These are phyloP conservation scores for Charadrius vociferus DNA, from an alignment of 2,113 vertebrate species.

Conservation along the genomic window DNA sequence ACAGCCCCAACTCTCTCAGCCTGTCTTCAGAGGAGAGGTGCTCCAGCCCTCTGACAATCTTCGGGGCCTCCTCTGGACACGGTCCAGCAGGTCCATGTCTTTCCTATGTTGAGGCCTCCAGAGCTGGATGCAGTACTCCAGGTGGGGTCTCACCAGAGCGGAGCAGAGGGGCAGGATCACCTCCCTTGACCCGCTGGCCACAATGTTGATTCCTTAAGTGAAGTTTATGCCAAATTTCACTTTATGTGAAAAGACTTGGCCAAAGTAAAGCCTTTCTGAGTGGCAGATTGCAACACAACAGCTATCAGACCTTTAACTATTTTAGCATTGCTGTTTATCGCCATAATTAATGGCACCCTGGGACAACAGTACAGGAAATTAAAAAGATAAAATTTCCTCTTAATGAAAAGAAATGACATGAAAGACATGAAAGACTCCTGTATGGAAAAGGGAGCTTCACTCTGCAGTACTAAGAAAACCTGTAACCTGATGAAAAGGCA, in stretches of 20 bases:
- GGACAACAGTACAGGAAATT: constrained; percentile 9
- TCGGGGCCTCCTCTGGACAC: too few species aligned
- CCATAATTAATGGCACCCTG: neutral
- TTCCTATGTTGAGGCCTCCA: too few species aligned
- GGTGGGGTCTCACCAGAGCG: too few species aligned
- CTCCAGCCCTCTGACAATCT: too few species aligned
- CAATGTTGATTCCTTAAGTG: neutral
- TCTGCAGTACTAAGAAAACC: neutral
- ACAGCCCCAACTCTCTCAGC: too few species aligned
- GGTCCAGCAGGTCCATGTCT: too few species aligned
- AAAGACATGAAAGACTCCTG: neutral
- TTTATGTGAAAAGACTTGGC: neutral
- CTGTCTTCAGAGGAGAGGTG: too few species aligned
- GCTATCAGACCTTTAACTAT: neutral
- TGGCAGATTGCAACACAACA: neutral
- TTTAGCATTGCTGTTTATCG: neutral
- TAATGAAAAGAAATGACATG: neutral
- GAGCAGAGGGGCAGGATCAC: too few species aligned
- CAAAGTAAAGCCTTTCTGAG: neutral
- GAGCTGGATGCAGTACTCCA: too few species aligned
- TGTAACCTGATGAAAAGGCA: constrained; percentile 10
- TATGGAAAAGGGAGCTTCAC: neutral
- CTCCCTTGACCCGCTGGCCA: too few species aligned
- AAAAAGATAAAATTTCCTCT: constrained; percentile 19
- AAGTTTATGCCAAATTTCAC: neutral